Evolutionary conservation across 2,797 vertebrate genomes (phyloP), one percentile per base, ranked within the genome.

Genomic region (Aldrovandia affinis): DNA sequence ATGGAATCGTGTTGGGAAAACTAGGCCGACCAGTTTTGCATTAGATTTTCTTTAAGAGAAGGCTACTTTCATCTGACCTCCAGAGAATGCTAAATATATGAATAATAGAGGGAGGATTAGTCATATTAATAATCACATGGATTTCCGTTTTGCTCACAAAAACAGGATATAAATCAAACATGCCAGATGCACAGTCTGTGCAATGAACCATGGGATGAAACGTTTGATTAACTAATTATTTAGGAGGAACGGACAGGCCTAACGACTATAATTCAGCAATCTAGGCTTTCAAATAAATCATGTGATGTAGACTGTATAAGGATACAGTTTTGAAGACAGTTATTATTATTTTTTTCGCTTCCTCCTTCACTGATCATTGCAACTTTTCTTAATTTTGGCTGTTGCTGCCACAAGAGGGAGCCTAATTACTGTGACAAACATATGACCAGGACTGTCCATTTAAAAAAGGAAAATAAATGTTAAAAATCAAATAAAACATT

Each of bases 21-120:
- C 80, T 85, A 90, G 89, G 86, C 55, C 85, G 81, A 52, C 65
- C 7, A 80, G 84, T 89, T 85, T 52, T 84, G 55, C 82, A 73
- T 80, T 77, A 84, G 70, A 68, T 82, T 30, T 86, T 55, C 54
- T 77, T 78, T 50, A 25, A 33, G 47, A 82, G 18, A 82, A 78
- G 75, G 83, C 68, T 78, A 80, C 83, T 83, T 33, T 20, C 78
- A 87, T 81, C 81, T 82, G 18, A 78, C 30, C 79, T 15, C 39
- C 68, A 54, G 14, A n/a, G 36, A 44, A 44, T 6, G 36, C 36
- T 20, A 22, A 75, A 42, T 2, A 42, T 3, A 30, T 44, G 70
- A 47, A 77, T 25, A 77, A 77, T 20, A 22, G 8, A 47, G 42
- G 22, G 6, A 44, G 68, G 36, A 75, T 42, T 47, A 25, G n/a